phyloP scores from a whole-genome alignment of 2,113 vertebrate genomes.

The Archocentrus centrarchus region DNA sequence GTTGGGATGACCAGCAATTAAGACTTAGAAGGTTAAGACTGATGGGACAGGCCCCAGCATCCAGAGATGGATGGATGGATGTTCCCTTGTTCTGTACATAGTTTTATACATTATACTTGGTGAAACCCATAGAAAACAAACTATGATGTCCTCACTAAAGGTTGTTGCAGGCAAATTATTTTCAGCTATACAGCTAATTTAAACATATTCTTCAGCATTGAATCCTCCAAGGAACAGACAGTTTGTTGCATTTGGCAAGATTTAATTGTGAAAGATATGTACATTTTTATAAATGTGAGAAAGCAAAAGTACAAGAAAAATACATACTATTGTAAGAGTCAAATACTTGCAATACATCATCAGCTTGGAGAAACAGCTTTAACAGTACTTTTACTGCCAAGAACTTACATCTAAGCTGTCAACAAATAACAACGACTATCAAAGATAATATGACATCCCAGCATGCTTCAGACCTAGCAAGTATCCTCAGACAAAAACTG shows the following conservation, averaged over 20 bases:
- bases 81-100: too few relatives aligned
- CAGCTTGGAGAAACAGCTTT: not conserved
- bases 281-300: not conserved
- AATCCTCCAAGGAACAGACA: not conserved
- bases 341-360: not conserved
- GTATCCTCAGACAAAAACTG: too few relatives aligned
- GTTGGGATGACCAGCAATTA: too few relatives aligned
- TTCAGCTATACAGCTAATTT: not conserved
- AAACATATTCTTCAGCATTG: not conserved
- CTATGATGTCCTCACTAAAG: too few relatives aligned
- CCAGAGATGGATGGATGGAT: too few relatives aligned
- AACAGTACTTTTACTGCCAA: not conserved
- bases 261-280: not conserved
- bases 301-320: not conserved
- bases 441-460: not conserved
- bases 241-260: not conserved
- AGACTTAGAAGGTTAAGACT: too few relatives aligned
- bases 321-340: not conserved
- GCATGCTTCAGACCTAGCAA: too few relatives aligned
- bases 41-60: too few relatives aligned
- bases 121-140: too few relatives aligned
- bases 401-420: not conserved
- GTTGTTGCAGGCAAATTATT: too few relatives aligned
- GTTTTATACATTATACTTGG: too few relatives aligned
- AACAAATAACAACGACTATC: not conserved